Evolutionary conservation across 2,797 vertebrate genomes (phyloP), one percentile per base, ranked within the genome.

Genomic region (Taeniopygia guttata): DNA sequence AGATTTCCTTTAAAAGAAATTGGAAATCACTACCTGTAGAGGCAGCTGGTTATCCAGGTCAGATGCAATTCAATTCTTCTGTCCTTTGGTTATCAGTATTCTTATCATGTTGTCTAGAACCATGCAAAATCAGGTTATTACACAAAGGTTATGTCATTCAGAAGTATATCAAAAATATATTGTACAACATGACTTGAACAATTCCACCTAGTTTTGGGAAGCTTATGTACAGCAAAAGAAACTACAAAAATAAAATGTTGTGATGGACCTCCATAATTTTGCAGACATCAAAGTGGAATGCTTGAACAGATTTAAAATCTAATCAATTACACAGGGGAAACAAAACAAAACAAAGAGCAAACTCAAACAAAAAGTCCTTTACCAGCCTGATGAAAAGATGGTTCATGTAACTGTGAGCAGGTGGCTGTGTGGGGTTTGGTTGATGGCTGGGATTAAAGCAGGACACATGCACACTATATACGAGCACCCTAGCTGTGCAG

Each of bases 301-400:
- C 3, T 67, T 68, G 16, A 30, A 9, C 32, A 66, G 25, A 58
- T 63, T 87, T 66, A n/a, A 56, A 84, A 23, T 3, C 7, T 48
- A 58, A 48, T 36, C 32, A 66, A 34, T 32, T 63, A 74, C 63
- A 51, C 21, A 51, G 12, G 2, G 12, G 3, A 55, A 55, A 55
- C 1, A 51, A 48, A 73, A 16, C 22, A 68, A 36, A 75, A 27
- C 9, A 48, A 51, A 43, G 25, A 54, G 4, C 13, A 43, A 38
- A 34, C 9, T 4, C n/a, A 59, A 45, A 40, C 4, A 42, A 46
- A 27, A 56, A 27, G 0, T 1, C 3, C 5, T 59, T 13, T 67
- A 30, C 20, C 16, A 23, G 1, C 3, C 3, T 14, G 13, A 83
- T 9, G 7, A 42, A 58, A 72, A 27, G 16, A 34, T 38, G 12